Percentiles rank a stretch among this genome's conserved stretches.
Conservation (phyloP, 2,797 vertebrate species). For the Danio albolineatus region DNA sequence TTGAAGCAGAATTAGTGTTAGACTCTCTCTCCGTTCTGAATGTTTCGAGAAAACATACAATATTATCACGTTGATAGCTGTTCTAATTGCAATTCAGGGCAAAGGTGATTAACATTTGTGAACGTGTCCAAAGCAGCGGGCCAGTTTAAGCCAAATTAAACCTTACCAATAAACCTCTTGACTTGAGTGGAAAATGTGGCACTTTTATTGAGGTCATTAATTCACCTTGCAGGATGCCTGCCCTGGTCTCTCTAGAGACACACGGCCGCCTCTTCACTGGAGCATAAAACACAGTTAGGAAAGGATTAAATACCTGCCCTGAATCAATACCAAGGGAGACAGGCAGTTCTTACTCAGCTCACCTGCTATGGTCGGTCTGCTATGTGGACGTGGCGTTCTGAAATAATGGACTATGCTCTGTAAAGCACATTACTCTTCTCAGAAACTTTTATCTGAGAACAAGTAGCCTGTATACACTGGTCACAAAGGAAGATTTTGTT, state of each 20-base stretch:
- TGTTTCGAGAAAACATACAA: neutral
- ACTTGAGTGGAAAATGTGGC: constrained; percentile 68
- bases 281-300: constrained; percentile 72
- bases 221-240: constrained; percentile 70
- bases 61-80: constrained; percentile 30
- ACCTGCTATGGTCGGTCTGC: constrained; percentile 48
- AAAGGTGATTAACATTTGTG: constrained; percentile 45
- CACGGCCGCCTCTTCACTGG: constrained; percentile 53
- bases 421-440: constrained; percentile 19
- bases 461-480: neutral
- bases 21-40: neutral
- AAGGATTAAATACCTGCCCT: constrained; percentile 71
- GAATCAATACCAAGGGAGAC: constrained; percentile 49
- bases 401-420: constrained; percentile 9
- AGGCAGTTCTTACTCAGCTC: constrained; percentile 35
- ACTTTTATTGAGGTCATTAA: constrained; percentile 80
- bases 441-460: constrained; percentile 13
- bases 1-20: neutral
- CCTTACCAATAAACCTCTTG: constrained; percentile 64
- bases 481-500: neutral
- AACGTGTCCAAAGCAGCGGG: constrained; percentile 55
- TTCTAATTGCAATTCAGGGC: constrained; percentile 27
- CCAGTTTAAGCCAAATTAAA: constrained; percentile 70
- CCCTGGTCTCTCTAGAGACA: constrained; percentile 54
- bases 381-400: constrained; percentile 30